Base-by-base conservation (phyloP, 2,797 vertebrate species). In the Perdix hodgsoniae region DNA sequence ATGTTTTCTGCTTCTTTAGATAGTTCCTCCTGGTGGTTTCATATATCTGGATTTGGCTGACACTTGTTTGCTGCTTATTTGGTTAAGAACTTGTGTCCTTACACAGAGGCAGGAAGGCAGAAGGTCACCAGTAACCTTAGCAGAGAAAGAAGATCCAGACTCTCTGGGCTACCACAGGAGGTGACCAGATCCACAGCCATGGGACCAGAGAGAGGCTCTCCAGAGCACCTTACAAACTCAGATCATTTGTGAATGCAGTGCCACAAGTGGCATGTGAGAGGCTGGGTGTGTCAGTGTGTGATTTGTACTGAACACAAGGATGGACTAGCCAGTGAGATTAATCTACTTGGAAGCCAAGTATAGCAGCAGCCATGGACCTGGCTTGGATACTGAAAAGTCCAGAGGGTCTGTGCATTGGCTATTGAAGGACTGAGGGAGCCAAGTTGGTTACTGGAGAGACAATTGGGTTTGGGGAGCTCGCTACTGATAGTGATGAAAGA, bases 81-180 rank as follows among this genome's bases (percentile, higher is more conserved):
- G 33, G 22, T 77, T 56, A 73, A 73, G 67, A 27, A 18, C 35
- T 44, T 4, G 1, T 50, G 15, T 49, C 47, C 47, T 8, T 23
- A 49, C 47, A 49, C 47, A 49, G 11, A 57, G 27, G 3, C 0
- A 6, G 16, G 23, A 40, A 33, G 26, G n/a, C 1, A 2, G 10
- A 6, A 10, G 5, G 6, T 35, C 6, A 10, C 4, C 24, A 76
- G 39, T 40, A 31, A 59, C 15, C 22, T 40, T 22, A 8, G 6
- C 33, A 65, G 31, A 37, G n/a, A 29, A 47, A 59, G 22, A 22
- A 40, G 4, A 14, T 17, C 23, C 2, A 1, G 8, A 11, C 4
- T 56, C 26, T 16, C 15, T n/a, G 54, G 19, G 19, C 18, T 77
- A 26, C 31, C 26, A 21, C 31, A 56, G n/a, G 16, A 63, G 40